Conservation (phyloP, 2,888 invertebrate species). For the Nebria brevicollis region DNA sequence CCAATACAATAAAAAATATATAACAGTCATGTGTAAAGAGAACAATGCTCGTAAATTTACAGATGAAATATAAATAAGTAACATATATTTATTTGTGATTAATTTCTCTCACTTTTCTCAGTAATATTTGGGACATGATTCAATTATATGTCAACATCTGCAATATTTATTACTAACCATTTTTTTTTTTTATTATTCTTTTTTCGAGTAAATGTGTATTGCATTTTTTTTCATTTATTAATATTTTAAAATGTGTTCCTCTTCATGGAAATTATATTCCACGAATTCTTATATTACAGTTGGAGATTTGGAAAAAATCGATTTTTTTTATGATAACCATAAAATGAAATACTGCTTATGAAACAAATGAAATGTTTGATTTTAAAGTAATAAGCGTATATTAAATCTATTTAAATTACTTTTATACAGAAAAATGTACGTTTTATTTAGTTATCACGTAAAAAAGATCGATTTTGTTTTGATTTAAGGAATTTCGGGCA, state of each 20-base stretch:
- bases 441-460: background rate
- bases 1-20: constrained; percentile 20
- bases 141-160: constrained; percentile 45
- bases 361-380: background rate
- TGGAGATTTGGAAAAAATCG: background rate
- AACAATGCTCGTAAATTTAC: constrained; percentile 39
- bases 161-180: constrained; percentile 45
- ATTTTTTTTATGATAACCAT: background rate
- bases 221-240: constrained; percentile 24
- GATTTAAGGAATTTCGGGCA: background rate
- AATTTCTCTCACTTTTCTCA: constrained; percentile 50
- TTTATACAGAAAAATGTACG: background rate
- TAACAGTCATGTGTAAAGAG: constrained; percentile 26
- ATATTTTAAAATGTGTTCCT: background rate
- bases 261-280: constrained; percentile 24
- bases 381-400: background rate
- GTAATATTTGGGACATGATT: constrained; percentile 49
- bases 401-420: background rate
- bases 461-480: constrained; percentile 4
- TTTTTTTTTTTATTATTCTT: constrained; percentile 24
- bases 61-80: constrained; percentile 61
- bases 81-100: constrained; percentile 63
- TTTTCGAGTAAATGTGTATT: constrained; percentile 36
- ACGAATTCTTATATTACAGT: background rate
- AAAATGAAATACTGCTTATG: background rate